Evolutionary conservation across 1,140 invertebrate genomes (phyloP), one percentile per base, ranked within the genome.

Genomic region (Halictus rubicundus): DNA sequence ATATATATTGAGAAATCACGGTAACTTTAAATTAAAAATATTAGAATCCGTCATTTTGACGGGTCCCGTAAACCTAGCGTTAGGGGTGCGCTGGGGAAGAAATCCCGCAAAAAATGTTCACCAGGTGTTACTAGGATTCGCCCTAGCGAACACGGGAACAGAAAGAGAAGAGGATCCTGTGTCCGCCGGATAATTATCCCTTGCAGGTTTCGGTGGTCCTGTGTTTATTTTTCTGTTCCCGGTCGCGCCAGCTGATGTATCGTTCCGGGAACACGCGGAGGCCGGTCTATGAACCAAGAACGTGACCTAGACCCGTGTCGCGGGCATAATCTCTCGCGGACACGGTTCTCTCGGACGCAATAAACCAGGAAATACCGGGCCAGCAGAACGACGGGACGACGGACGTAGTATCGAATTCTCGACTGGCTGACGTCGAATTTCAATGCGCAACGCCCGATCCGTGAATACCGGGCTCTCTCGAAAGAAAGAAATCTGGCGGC

Each of bases 311-410:
- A 25, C 16, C 49, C 57, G 27, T 27, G 63, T 52, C 65, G 69
- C 78, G 14, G 65, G 54, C 73, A 77, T 84, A 81, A 85, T 81
- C 78, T 69, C 42, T 46, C 23, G 39, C 57, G 52, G 32, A 32
- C 37, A 25, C 12, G 7, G 21, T 19, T 63, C 23, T 59, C 32
- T 59, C 25, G 23, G n/a, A 32, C 19, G 54, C 61, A 84, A 78
- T 73, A 85, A 85, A 84, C 60, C 49, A 37, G n/a, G 9, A 66
- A 23, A 16, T 25, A 19, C 39, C 42, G 39, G 7, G 12, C 46
- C 46, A 49, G 52, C 32, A 49, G 69, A 74, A 57, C 21, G 46
- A 75, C 25, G 46, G 23, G 21, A 6, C 49, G 21, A 6, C 49
- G 27, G 60, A 71, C 16, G 27, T 3, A 65, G 75, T 79, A 70